Percentiles rank a stretch among this genome's conserved stretches.
phyloP scores from a whole-genome alignment of 2,888 invertebrate species.

The Caenorhabditis angaria region DNA sequence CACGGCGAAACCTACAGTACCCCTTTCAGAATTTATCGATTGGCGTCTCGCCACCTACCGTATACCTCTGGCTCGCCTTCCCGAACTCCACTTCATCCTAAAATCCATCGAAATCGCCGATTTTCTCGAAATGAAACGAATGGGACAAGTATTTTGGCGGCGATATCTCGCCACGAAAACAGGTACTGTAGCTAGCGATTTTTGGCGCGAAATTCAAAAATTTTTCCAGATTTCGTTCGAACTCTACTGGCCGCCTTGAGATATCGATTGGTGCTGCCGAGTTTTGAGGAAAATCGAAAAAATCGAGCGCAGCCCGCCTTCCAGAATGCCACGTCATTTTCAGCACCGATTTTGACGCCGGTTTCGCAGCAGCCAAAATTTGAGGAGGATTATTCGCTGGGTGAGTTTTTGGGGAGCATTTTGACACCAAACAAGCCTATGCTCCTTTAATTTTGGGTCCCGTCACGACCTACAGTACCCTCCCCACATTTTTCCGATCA shows the following conservation, averaged over 20 bases:
- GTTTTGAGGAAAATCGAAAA: slow-evolving; percentile 11
- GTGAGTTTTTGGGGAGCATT: too few relatives aligned
- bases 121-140: slow-evolving; percentile 50
- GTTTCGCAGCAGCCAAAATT: slow-evolving; percentile 22
- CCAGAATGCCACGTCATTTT: slow-evolving; percentile 35
- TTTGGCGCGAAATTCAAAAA: background rate
- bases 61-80: slow-evolving; percentile 35
- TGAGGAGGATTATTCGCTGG: slow-evolving; percentile 73
- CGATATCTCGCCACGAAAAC: slow-evolving; percentile 77
- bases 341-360: slow-evolving; percentile 22
- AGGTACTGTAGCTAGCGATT: too few relatives aligned
- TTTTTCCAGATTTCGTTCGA: slow-evolving; percentile 11
- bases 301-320: slow-evolving; percentile 39
- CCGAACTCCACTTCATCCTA: slow-evolving; percentile 64
- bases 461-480: too few relatives aligned
- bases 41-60: slow-evolving; percentile 46
- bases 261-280: slow-evolving; percentile 30
- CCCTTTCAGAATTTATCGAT: slow-evolving; percentile 45
- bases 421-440: too few relatives aligned
- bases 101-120: slow-evolving; percentile 48
- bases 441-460: too few relatives aligned
- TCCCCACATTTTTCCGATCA: too few relatives aligned
- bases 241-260: slow-evolving; percentile 35
- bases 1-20: too few relatives aligned
- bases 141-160: slow-evolving; percentile 73